Evolutionary conservation across 2,113 vertebrate species (phyloP), one percentile per base, ranked within the genome.

Genomic region (Sturnus vulgaris): DNA sequence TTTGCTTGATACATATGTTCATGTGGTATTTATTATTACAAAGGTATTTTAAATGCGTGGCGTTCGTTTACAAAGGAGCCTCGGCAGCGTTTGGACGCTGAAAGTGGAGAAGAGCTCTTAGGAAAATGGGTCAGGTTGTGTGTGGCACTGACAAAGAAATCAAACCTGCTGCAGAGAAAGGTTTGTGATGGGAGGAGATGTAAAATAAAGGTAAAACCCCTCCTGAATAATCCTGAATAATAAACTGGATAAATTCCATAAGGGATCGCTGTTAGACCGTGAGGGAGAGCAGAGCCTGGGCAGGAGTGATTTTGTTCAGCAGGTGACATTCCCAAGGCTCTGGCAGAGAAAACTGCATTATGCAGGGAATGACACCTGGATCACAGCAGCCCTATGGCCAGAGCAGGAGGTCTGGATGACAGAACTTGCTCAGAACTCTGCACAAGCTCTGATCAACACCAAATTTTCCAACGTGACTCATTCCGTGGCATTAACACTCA

Each of bases 11-110:
- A 91, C 97, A 97, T 98, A 97, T 97, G 96, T 94, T 96, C 93
- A 88, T 94, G 85, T 96, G 96, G 93, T 97, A 97, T 98, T 98
- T 97, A 97, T 98, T 98, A 97, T 96, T 96, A 95, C 93, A 95
- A 96, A 98, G 93, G 94, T 96, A 96, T 98, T 97, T 98, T 96
- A 97, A 96, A 98, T 96, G 95, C 86, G 37, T 72, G 65, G 66
- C 92, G 33, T 97, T 96, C 90, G 6, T 93, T 96, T 89, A 70
- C 95, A 88, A 80, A 96, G 87, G 96, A 96, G 47, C 88, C 92
- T 96, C 90, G 55, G 89, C 91, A 39, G 77, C 21, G 25, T 69
- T 89, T 70, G 61, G 75, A 35, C 21, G 39, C 24, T 35, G 61
- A 70, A 90, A 95, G 77, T 68, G 82, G 81, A 86, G 89, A 72